Base-by-base conservation (phyloP, 37 sponge, comb jelly and placozoan species). In the Dysidea cf. avara region DNA sequence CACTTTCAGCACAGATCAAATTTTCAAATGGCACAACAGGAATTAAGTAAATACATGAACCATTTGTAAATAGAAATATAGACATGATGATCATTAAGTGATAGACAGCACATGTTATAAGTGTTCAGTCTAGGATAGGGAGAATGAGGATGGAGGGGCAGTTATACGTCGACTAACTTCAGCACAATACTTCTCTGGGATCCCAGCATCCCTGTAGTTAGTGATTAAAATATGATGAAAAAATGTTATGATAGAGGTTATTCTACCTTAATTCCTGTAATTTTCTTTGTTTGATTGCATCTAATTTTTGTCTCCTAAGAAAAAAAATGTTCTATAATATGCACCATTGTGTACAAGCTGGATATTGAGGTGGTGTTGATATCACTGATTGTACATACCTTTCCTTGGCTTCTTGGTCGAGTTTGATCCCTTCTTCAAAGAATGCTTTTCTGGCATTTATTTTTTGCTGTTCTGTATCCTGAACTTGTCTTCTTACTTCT, bases 361-460 rank as follows among this genome's bases (percentile, higher is more conserved):
- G 2, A 2, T 30, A 13, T 14, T 63, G 25, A 13, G 9, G 64
- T 12, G 20, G 13, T 66, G 24, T 43, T 4, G 16, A 30, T 14
- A 31, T 50, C 43, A 18, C 46, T 64, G 7, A 34, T 37, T 26
- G 1, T 37, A 2, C 74, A 50, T 39, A 92, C 92, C 96, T 86
- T 55, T 98, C 96, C 65, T 81, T 86, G 39, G 95, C 99, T 74
- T 98, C 99, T 56, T 89, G 87, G 75, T 98, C 99, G 53, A 98
- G 83, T 49, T 81, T 86, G 39, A 89, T 87, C 2, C 99, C 96
- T 67, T 98, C 99, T 40, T 95, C 88, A 77, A 98, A 98, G 93
- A 92, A 98, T 11, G 70, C 77, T 40, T 80, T 88, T 53, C 99
- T 59, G 20, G 65, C 75, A 12, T 80, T 17, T 7, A 89, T 77